Evolutionary conservation across 2,888 invertebrate species (phyloP).

Genomic region (Netelia inedita): DNA sequence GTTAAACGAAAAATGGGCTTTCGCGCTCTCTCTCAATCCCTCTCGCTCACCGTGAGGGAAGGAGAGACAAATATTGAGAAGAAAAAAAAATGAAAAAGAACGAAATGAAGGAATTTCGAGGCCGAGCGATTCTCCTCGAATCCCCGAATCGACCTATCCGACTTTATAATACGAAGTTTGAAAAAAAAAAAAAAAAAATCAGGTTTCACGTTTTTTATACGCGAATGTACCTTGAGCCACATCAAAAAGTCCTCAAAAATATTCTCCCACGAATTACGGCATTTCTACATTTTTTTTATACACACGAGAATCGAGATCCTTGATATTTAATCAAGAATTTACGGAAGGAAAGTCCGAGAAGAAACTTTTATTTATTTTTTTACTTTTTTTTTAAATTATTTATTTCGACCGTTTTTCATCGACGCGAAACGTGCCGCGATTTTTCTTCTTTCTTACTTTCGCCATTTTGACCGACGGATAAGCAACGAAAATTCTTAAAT

Average conservation of each 20-base stretch:
- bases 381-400: slow-evolving; percentile 10
- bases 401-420: not conserved
- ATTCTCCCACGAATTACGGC: not conserved
- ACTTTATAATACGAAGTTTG: slow-evolving; percentile 54
- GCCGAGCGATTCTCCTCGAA: slow-evolving; percentile 48
- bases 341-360: slow-evolving; percentile 6
- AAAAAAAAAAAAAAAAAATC: slow-evolving; percentile 54
- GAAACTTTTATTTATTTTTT: no score
- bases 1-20: slow-evolving; percentile 36
- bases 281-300: no score
- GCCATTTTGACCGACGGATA: not conserved
- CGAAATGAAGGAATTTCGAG: slow-evolving; percentile 35
- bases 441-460: not conserved
- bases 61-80: not conserved
- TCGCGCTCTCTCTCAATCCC: not conserved
- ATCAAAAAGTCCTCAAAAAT: not conserved
- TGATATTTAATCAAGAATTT: not conserved
- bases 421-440: not conserved
- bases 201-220: slow-evolving; percentile 37
- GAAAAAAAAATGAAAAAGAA: slow-evolving; percentile 20
- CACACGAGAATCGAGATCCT: slow-evolving; percentile 3
- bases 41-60: not conserved
- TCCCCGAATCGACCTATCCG: slow-evolving; percentile 26
- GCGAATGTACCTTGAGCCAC: not conserved
- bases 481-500: not conserved